Evolutionary conservation across 2,113 vertebrate genomes (phyloP).

Genomic region (Perognathus longimembris): DNA sequence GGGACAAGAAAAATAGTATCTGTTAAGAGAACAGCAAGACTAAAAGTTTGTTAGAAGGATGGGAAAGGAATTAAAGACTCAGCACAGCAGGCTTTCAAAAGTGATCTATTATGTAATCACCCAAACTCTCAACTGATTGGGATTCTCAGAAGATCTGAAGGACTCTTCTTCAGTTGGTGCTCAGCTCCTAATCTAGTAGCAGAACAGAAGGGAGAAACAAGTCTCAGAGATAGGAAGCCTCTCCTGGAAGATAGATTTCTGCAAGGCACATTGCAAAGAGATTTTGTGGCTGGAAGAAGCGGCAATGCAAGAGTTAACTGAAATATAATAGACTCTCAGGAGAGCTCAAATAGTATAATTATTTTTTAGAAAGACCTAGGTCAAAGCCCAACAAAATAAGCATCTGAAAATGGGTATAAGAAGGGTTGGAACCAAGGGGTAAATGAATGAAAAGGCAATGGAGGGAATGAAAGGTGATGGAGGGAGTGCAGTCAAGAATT

Average conservation of each 20-base stretch:
- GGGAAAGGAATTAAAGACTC: neutral
- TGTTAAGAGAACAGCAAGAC: neutral
- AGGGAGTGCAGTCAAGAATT: too few relatives aligned
- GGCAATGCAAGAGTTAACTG: too few relatives aligned
- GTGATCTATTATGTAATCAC: neutral
- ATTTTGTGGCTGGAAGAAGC: neutral
- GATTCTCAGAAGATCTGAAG: neutral
- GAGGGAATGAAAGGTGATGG: too few relatives aligned
- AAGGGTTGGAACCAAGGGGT: too few relatives aligned
- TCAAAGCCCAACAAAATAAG: too few relatives aligned
- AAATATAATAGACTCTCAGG: too few relatives aligned
- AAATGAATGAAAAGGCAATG: too few relatives aligned
- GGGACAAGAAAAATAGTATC: neutral
- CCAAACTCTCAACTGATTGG: neutral
- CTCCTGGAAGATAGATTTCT: neutral
- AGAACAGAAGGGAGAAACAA: neutral
- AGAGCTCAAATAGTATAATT: too few relatives aligned
- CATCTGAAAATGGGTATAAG: too few relatives aligned
- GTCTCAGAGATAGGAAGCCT: neutral
- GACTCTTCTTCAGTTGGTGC: neutral
- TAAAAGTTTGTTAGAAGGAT: neutral
- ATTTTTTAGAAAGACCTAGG: too few relatives aligned
- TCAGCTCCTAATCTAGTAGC: neutral
- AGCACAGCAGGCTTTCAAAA: neutral
- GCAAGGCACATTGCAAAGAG: neutral